A percentile compares a stretch with the other conserved stretches of the same genome.
Conservation (phyloP, 1,140 invertebrate species). For the Cyclargus thomasi region DNA sequence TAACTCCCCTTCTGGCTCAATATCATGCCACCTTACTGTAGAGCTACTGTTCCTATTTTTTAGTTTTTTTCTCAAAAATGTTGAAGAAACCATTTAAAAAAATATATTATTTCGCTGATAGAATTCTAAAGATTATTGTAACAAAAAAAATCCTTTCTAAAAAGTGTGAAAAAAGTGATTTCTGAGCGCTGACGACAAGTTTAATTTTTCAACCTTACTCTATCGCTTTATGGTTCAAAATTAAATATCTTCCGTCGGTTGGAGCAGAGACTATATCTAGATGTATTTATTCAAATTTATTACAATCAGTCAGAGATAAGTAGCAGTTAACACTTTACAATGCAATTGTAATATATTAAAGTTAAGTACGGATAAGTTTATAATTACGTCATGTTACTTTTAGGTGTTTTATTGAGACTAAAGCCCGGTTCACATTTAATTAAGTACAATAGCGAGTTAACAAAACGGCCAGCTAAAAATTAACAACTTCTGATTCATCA, state of each 20-base stretch:
- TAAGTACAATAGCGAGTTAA: too few species aligned
- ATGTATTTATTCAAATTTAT: slow-evolving; percentile 43
- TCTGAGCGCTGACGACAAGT: background rate
- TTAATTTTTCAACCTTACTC: background rate
- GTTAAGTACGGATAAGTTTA: slow-evolving; percentile 20
- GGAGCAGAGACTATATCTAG: slow-evolving; percentile 27
- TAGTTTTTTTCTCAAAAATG: too few species aligned
- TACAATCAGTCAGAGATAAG: slow-evolving; percentile 33
- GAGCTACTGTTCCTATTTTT: too few species aligned
- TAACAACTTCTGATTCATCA: too few species aligned
- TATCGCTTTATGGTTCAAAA: background rate
- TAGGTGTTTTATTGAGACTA: too few species aligned
- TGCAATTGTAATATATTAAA: slow-evolving; percentile 21
- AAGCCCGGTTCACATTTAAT: too few species aligned
- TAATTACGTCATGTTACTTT: background rate
- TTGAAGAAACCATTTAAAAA: too few species aligned
- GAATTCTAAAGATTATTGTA: slow-evolving; percentile 5
- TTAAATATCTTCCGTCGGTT: background rate
- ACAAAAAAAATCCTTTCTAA: background rate
- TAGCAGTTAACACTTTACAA: slow-evolving; percentile 31
- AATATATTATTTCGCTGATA: too few species aligned
- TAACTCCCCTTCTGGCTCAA: too few species aligned
- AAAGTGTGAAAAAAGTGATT: background rate
- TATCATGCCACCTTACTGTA: too few species aligned
- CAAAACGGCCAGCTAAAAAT: too few species aligned